Conservation (phyloP, 1,140 invertebrate genomes). For the Platorchestia sp. region DNA sequence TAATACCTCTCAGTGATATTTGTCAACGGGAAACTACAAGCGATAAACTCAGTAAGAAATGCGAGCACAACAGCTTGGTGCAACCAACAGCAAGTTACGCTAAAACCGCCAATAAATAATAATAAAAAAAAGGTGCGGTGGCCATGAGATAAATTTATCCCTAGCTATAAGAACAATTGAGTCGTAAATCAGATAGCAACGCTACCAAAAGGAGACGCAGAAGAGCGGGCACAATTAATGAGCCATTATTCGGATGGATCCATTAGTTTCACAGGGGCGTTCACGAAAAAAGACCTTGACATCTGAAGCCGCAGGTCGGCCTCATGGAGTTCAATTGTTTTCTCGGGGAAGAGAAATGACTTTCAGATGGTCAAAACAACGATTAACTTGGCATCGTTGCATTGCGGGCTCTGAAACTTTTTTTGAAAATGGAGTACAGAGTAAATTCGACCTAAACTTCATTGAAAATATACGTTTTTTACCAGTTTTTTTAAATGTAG, state of each 20-base stretch:
- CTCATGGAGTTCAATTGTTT: neutral
- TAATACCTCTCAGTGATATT: neutral
- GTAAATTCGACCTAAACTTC: no score
- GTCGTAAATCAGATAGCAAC: neutral
- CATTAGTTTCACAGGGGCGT: neutral
- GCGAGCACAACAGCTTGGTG: neutral
- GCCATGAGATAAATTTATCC: no score
- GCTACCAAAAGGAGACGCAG: neutral
- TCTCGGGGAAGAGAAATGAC: neutral
- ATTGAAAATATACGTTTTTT: no score
- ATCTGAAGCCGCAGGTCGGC: slow-evolving; percentile 3
- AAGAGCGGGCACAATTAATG: neutral
- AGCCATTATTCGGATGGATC: neutral
- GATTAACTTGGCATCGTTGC: neutral
- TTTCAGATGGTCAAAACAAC: neutral
- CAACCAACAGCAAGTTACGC: neutral
- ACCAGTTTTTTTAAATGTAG: no score
- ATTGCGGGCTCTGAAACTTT: neutral
- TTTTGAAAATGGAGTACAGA: neutral
- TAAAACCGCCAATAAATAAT: neutral
- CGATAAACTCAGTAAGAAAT: neutral
- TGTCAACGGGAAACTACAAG: neutral
- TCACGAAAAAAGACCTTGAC: neutral
- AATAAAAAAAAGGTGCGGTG: neutral
- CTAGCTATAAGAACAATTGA: neutral